Evolutionary conservation across 2,113 vertebrate species (phyloP), one percentile per base, ranked within the genome.

Genomic region (Aspidoscelis tigris): DNA sequence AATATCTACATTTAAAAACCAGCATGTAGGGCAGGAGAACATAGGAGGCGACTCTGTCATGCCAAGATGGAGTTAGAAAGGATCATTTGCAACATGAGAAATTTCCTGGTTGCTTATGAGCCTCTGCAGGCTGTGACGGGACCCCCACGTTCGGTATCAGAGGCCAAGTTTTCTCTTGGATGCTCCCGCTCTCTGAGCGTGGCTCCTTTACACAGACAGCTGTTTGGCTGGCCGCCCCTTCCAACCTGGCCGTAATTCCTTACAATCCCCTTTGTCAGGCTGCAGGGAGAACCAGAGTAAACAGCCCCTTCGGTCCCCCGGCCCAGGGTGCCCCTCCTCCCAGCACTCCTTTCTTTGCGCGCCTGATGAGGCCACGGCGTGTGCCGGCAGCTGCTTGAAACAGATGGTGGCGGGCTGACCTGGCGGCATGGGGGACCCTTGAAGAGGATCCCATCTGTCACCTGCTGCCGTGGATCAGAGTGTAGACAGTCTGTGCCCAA

Each of bases 381-480:
- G 39, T 50, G 58, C 55, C 81, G 21, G 76, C 86, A 87, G 81
- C 81, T 87, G 86, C 81, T 1, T 2, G 11, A 61, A 84, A 64
- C 86, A 87, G 81, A 84, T 87, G 80, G 86, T 12, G 4, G 10
- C 5, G 10, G 39, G 72, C 58, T 22, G 76, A 50, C 86, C 80
- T 55, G 16, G 33, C 12, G 69, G 14, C 22, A 7, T 0, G 50
- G 75, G 68, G 83, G 69, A 50, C 73, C 7, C 7, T 4, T 8
- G 20, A 53, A 72, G 47, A 55, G 58, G 8, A 24, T 2, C n/a
- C 64, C 86, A 84, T 76, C 82, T 87, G 86, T 73, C 72, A 77
- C 72, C 71, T 26, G 75, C 86, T 61, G 20, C 9, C 2, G 10
- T 4, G 7, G 21, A 21, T 44, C 39, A 73, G 6, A 2, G 47